Percentiles rank a stretch among this genome's conserved stretches.
Conservation (phyloP, 2,113 vertebrate species). For the Oncorhynchus tshawytscha region DNA sequence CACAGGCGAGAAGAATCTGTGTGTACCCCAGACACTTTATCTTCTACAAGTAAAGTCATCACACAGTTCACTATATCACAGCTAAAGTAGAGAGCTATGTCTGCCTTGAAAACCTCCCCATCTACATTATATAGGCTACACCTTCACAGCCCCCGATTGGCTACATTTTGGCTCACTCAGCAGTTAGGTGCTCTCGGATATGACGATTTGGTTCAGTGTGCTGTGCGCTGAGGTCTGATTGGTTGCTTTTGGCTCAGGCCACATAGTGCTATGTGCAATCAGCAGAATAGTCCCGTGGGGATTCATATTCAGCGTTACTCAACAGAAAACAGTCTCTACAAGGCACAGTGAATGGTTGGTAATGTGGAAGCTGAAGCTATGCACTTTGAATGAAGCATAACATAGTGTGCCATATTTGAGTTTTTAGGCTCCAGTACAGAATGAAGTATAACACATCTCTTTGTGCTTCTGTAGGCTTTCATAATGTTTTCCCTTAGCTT, state of each 20-base stretch:
- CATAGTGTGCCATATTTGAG: no score
- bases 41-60: neutral
- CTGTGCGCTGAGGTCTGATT: constrained; percentile 2
- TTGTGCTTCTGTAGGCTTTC: no score
- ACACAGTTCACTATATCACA: neutral
- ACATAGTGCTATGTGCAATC: constrained; percentile 23
- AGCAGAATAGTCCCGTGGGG: constrained; percentile 19
- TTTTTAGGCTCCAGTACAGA: no score
- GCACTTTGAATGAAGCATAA: no score
- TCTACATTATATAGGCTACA: neutral
- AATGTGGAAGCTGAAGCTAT: no score
- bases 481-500: no score
- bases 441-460: no score
- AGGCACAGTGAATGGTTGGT: neutral
- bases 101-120: neutral
- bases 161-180: constrained; percentile 5
- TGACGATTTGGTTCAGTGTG: constrained; percentile 6
- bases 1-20: no score
- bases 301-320: constrained; percentile 34
- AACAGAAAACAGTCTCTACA: constrained; percentile 15
- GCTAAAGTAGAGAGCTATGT: neutral
- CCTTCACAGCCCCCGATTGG: constrained; percentile 9
- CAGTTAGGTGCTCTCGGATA: constrained; percentile 3
- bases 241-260: constrained; percentile 27
- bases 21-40: neutral